Percentiles rank a stretch among this genome's conserved stretches.
Evolutionary conservation across 2,888 invertebrate genomes (phyloP).

Genomic region (Criorhina ranunculi): DNA sequence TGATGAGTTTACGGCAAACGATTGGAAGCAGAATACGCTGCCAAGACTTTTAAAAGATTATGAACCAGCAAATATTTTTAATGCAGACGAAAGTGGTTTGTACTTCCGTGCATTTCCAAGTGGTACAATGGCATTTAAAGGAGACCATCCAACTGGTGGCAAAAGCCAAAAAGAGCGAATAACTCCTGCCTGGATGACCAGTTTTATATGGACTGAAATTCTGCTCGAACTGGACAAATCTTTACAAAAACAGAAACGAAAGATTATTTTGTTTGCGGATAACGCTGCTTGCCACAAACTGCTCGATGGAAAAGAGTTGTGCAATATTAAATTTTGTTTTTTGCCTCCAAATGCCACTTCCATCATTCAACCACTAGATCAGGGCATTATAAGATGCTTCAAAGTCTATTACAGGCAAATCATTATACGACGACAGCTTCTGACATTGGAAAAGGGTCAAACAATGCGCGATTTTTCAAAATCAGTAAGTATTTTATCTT

Average conservation of each 20-base stretch:
- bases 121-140: too few species aligned
- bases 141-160: conserved; percentile 3
- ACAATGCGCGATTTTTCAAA: conserved; percentile 9
- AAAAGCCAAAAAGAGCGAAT: conserved; percentile 3
- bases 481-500: too few species aligned
- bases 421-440: conserved; percentile 5
- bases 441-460: conserved; percentile 2
- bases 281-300: conserved; percentile 15
- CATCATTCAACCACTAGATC: conserved; percentile 1
- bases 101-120: conserved; percentile 7
- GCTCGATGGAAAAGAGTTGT: too few species aligned
- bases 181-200: neutral
- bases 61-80: conserved; percentile 2
- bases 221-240: neutral
- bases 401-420: conserved; percentile 9
- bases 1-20: neutral
- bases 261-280: conserved; percentile 16
- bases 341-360: neutral
- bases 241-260: neutral
- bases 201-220: neutral
- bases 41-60: neutral
- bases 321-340: neutral
- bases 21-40: conserved; percentile 2
- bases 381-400: neutral
- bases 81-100: conserved; percentile 19